phyloP scores from a whole-genome alignment of 1,140 invertebrate species.

The Triops cancriformis region DNA sequence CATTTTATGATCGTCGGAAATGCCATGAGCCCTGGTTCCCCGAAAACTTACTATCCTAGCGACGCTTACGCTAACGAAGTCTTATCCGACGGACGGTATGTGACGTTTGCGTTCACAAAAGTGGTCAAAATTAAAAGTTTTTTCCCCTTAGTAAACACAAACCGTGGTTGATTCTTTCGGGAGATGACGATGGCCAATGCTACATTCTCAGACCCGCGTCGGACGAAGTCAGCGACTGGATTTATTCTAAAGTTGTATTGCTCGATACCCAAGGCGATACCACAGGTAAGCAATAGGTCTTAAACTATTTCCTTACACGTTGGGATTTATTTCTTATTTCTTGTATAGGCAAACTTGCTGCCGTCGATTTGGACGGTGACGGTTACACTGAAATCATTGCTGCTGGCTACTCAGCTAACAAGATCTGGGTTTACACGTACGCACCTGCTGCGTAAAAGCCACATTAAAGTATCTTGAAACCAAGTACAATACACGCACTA shows the following conservation, averaged over 20 bases:
- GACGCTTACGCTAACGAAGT: slow-evolving; percentile 32
- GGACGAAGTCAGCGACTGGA: slow-evolving; percentile 36
- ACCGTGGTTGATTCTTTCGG: slow-evolving; percentile 38
- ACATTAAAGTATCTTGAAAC: no score
- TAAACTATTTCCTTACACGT: neutral
- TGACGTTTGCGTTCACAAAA: neutral
- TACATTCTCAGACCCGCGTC: slow-evolving; percentile 36
- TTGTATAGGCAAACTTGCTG: slow-evolving; percentile 35
- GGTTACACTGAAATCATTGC: slow-evolving; percentile 39
- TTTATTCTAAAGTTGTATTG: slow-evolving; percentile 34
- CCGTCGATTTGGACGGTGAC: slow-evolving; percentile 39
- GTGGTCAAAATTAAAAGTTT: neutral
- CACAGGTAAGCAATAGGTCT: slow-evolving; percentile 27
- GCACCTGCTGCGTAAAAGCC: slow-evolving; percentile 23
- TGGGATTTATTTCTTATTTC: neutral
- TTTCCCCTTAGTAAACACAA: slow-evolving; percentile 32
- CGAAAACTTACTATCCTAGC: slow-evolving; percentile 35
- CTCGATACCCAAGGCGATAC: slow-evolving; percentile 31
- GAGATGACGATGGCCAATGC: slow-evolving; percentile 40
- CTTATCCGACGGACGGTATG: slow-evolving; percentile 31
- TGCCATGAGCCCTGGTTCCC: slow-evolving; percentile 35
- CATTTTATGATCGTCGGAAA: slow-evolving; percentile 32
- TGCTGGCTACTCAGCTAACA: slow-evolving; percentile 36
- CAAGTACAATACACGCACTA: no score
- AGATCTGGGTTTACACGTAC: slow-evolving; percentile 38